Conservation (phyloP, 2,888 invertebrate genomes). For the Gari tellinella region DNA sequence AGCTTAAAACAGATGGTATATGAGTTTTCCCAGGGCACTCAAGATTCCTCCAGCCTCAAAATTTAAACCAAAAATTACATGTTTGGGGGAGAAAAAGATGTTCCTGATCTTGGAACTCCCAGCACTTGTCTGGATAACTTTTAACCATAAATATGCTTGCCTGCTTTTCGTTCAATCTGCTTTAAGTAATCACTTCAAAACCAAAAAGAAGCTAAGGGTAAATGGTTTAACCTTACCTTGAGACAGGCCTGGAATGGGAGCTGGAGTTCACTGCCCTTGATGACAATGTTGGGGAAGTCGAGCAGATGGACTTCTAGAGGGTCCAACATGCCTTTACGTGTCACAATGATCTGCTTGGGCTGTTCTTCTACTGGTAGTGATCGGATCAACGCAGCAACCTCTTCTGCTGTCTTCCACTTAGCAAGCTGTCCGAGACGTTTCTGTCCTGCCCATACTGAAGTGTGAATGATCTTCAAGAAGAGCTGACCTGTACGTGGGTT, state of each 20-base stretch:
- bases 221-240: constrained; percentile 89
- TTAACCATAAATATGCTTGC: too few relatives aligned
- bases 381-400: constrained; percentile 99
- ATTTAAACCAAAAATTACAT: too few relatives aligned
- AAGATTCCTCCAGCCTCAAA: too few relatives aligned
- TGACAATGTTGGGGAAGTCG: constrained; percentile 99
- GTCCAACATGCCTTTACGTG: constrained; percentile 99
- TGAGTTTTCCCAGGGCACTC: too few relatives aligned
- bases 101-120: too few relatives aligned
- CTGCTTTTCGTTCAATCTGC: too few relatives aligned
- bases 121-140: too few relatives aligned
- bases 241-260: constrained; percentile 98
- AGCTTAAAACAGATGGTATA: too few relatives aligned
- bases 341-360: constrained; percentile 99
- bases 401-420: constrained; percentile 99
- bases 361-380: constrained; percentile 99
- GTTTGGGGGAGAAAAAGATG: too few relatives aligned
- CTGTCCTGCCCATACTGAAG: constrained; percentile 99
- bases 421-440: constrained; percentile 99
- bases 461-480: constrained; percentile 99
- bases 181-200: too few relatives aligned
- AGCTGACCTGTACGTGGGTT: constrained; percentile 99
- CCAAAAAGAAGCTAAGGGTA: too few relatives aligned
- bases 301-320: constrained; percentile 99
- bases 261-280: constrained; percentile 99